phyloP scores from a whole-genome alignment of 2,113 vertebrate species.

The Mormyrus lacerda region DNA sequence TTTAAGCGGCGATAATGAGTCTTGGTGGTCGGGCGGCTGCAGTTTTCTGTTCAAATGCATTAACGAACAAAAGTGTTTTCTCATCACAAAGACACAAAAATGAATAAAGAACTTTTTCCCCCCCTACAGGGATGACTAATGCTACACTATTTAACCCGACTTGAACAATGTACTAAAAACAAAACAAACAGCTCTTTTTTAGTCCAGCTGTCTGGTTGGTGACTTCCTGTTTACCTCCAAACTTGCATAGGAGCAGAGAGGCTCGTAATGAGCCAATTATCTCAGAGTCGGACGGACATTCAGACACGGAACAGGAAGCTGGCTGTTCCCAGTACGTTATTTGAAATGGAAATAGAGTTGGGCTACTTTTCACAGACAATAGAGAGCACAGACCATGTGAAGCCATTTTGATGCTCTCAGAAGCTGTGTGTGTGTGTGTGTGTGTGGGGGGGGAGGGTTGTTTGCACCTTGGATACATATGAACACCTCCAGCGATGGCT shows the following conservation, averaged over 20 bases:
- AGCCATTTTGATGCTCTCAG: neutral
- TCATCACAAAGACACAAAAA: neutral
- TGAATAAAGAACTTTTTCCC: neutral
- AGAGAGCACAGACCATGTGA: neutral
- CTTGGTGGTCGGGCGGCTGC: neutral
- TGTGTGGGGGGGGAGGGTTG: neutral
- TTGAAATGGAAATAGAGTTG: neutral
- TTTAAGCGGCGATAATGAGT: conserved; percentile 4
- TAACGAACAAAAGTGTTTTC: neutral
- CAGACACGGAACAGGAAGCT: neutral
- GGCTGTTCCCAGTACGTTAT: neutral
- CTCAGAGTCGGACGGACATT: neutral
- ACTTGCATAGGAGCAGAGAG: neutral
- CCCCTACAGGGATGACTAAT: neutral
- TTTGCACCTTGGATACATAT: neutral
- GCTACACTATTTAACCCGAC: neutral
- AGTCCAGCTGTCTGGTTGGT: neutral
- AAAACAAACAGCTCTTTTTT: neutral
- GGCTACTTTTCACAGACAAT: neutral
- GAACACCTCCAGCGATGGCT: neutral
- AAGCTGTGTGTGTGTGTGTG: neutral
- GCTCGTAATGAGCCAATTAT: neutral
- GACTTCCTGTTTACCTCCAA: neutral
- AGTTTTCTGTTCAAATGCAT: neutral
- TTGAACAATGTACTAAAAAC: neutral